Conservation (phyloP, 2,888 invertebrate species). For the Microdon myrmicae region DNA sequence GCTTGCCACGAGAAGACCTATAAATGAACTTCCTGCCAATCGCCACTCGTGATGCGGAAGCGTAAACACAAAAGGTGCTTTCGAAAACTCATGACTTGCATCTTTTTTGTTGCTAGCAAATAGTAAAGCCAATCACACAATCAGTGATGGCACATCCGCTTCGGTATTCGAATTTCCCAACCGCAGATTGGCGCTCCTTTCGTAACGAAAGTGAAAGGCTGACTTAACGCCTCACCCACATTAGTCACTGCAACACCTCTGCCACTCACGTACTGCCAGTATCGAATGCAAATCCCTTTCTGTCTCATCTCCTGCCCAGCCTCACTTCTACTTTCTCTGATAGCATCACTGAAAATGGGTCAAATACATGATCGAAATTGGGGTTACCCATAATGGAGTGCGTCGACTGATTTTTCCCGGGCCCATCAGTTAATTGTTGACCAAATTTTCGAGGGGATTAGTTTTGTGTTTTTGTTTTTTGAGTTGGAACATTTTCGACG, state of each 20-base stretch:
- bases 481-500: too few relatives aligned
- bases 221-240: not conserved
- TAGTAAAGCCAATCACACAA: too few relatives aligned
- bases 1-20: too few relatives aligned
- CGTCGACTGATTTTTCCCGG: not conserved
- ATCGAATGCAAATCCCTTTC: not conserved
- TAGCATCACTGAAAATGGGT: constrained; percentile 7
- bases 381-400: constrained; percentile 17
- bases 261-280: not conserved
- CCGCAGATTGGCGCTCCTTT: not conserved
- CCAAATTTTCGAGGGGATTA: constrained; percentile 13
- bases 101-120: too few relatives aligned
- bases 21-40: too few relatives aligned
- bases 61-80: too few relatives aligned
- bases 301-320: not conserved
- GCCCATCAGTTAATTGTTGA: constrained; percentile 16
- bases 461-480: constrained; percentile 10
- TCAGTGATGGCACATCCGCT: too few relatives aligned
- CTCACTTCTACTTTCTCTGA: too few relatives aligned
- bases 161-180: not conserved
- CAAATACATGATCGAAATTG: constrained; percentile 9
- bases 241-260: constrained; percentile 2
- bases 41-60: too few relatives aligned
- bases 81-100: too few relatives aligned
- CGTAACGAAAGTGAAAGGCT: constrained; percentile 12